Conservation (phyloP, 2,797 vertebrate species). For the Capromys pilorides region DNA sequence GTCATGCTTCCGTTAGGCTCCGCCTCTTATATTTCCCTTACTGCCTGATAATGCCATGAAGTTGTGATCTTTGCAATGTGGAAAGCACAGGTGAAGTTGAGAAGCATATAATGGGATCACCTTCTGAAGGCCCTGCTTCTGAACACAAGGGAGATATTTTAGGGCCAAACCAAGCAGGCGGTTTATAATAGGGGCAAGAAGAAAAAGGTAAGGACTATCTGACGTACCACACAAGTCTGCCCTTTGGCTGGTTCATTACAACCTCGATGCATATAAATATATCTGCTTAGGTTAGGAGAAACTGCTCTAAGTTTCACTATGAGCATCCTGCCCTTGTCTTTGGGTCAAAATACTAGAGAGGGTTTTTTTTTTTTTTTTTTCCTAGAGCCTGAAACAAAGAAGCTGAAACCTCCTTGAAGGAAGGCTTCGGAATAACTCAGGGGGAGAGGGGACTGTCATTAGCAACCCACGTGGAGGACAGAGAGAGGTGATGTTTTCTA, state of each 20-base stretch:
- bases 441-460: background rate
- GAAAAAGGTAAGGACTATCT: background rate
- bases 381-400: background rate
- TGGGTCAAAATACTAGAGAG: background rate
- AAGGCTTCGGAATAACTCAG: background rate
- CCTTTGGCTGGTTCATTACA: background rate
- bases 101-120: background rate
- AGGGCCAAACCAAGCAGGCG: background rate
- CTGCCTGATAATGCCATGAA: background rate
- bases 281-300: background rate
- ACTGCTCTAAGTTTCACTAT: background rate
- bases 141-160: background rate
- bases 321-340: background rate
- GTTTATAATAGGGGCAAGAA: background rate
- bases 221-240: background rate
- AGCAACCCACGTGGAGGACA: background rate
- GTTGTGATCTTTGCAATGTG: background rate
- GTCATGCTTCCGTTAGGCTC: background rate
- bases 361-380: background rate
- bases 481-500: background rate
- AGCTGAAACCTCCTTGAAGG: background rate
- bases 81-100: background rate
- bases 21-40: background rate
- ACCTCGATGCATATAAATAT: background rate
- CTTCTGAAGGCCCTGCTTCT: background rate